A percentile compares a stretch with the other conserved stretches of the same genome.
Evolutionary conservation across 2,888 invertebrate species (phyloP).

Genomic region (Diogma glabrata): DNA sequence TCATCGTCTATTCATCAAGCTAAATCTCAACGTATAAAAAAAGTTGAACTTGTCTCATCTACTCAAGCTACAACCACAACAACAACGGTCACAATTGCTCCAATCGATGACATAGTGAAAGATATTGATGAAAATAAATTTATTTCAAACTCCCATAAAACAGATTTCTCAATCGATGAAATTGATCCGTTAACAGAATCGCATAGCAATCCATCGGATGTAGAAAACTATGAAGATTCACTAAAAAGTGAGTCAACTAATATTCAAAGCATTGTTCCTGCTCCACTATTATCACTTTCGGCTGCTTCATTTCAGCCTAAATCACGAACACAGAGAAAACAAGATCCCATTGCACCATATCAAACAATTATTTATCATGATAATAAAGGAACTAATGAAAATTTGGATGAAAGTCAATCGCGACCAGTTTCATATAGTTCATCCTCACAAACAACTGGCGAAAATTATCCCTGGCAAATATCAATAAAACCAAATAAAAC

Average conservation of each 20-base stretch:
- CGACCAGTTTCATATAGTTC: slow-evolving; percentile 44
- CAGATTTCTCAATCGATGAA: slow-evolving; percentile 47
- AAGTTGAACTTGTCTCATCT: too few species aligned
- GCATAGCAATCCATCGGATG: slow-evolving; percentile 16
- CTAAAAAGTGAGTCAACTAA: slow-evolving; percentile 26
- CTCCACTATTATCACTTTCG: slow-evolving; percentile 41
- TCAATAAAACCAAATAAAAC: too few species aligned
- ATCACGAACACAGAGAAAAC: slow-evolving; percentile 26
- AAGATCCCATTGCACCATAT: slow-evolving; percentile 38
- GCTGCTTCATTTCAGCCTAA: slow-evolving; percentile 40
- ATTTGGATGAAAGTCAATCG: slow-evolving; percentile 32
- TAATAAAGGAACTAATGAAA: slow-evolving; percentile 22
- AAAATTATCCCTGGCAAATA: slow-evolving; percentile 25
- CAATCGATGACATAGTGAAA: slow-evolving; percentile 17
- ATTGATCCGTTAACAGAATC: slow-evolving; percentile 40
- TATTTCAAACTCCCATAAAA: slow-evolving; percentile 42
- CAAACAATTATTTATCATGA: slow-evolving; percentile 42
- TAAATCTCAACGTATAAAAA: slow-evolving; percentile 18
- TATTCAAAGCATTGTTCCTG: slow-evolving; percentile 32
- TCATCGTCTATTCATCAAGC: slow-evolving; percentile 37
- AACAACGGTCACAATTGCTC: slow-evolving; percentile 9
- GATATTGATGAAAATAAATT: slow-evolving; percentile 22
- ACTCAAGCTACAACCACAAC: slow-evolving; percentile 13
- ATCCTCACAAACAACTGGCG: slow-evolving; percentile 35
- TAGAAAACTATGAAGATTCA: slow-evolving; percentile 10